Evolutionary conservation across 1,140 invertebrate species (phyloP), one percentile per base, ranked within the genome.

Genomic region (Drosophila chauvacae): DNA sequence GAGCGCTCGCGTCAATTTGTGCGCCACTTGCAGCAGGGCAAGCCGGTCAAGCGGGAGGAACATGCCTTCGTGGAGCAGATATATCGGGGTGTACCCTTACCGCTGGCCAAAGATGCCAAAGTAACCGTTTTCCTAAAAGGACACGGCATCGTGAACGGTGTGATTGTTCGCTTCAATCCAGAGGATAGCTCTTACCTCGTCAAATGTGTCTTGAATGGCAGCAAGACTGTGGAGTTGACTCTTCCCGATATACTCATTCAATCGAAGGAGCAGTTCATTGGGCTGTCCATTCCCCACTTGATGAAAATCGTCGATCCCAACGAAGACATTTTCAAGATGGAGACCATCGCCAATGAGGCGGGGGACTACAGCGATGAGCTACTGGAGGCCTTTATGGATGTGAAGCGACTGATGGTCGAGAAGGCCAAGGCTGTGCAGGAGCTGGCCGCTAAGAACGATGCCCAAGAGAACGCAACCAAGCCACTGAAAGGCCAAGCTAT

Each of bases 21-120:
- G 26, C 76, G 79, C 1, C 41, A 60, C 16, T 35, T 87, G 64
- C 83, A 87, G 55, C 57, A 73, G 44, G 26, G 45, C 7, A 61
- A 28, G 26, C 26, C 16, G 37, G 0, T 59, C 55, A 26, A 47
- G 70, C 23, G 51, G 10, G 14, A 53, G 16, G 41, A 74, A 5
- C n/a, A 7, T 0, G 9, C 9, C 14, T 48, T 44, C 2, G 10
- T 77, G 44, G 55, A 71, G 11, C 57, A 57, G 11, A 50, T 86
- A 44, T 80, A 84, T 9, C 69, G 56, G 3, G 42, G 44, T 0
- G 60, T 87, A 7, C 65, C 83, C 1, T 7, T 82, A 23, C 66
- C 80, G 0, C 16, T 87, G 26, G 1, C 60, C 1, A 11, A 45
- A 13, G 47, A 76, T 9, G 37, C 63, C 16, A 77, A 58, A 45